These are phyloP conservation scores for Zosterops lateralis DNA, from an alignment of 2,113 vertebrate species.

Conservation along the genomic window DNA sequence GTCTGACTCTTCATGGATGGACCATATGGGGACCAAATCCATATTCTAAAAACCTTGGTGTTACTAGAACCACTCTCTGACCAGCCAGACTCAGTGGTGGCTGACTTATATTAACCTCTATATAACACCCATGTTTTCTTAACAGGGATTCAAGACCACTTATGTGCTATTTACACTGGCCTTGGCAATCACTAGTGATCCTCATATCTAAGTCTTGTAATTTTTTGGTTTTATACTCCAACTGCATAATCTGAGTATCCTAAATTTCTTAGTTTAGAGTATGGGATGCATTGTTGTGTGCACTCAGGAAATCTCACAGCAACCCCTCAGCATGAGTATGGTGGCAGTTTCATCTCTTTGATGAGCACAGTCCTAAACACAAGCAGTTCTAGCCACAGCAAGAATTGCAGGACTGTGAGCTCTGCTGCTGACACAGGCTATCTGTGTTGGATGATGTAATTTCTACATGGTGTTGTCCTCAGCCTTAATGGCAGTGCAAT, in stretches of 20 bases:
- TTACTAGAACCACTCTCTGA: not conserved
- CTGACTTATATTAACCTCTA: not conserved
- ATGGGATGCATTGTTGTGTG: not conserved
- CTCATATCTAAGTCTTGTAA: not conserved
- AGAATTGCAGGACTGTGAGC: not conserved
- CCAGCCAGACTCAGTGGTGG: not conserved
- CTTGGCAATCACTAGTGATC: not conserved
- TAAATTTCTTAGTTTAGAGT: not conserved
- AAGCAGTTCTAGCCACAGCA: not conserved
- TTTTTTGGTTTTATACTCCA: not conserved
- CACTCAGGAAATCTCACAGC: not conserved
- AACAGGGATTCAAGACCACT: not conserved
- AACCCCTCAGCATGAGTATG: not conserved
- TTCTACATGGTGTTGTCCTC: not conserved
- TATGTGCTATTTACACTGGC: not conserved
- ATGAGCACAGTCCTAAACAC: not conserved
- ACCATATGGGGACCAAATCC: not conserved
- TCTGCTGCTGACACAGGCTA: not conserved
- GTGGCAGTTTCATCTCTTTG: not conserved
- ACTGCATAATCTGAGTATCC: not conserved
- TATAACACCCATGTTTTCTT: not conserved
- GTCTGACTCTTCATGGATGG: rapidly evolving
- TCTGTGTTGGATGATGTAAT: not conserved
- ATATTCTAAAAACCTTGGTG: not conserved
- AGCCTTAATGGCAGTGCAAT: not conserved